Conservation (phyloP, 35 echinoderm and acorn worm genomes). For the Lytechinus pictus region DNA sequence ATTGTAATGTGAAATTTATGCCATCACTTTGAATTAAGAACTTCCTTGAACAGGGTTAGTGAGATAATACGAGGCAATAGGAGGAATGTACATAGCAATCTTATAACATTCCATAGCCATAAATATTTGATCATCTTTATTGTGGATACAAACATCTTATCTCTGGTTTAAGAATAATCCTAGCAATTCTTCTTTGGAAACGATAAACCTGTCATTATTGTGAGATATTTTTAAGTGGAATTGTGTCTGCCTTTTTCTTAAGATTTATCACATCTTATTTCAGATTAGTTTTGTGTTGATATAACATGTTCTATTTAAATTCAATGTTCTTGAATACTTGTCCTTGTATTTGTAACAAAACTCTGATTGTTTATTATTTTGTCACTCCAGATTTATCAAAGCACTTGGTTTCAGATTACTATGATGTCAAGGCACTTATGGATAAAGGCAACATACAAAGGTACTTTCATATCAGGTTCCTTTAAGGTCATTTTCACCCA, state of each 20-base stretch:
- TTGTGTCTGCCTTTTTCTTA: not conserved
- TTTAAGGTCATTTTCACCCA: not conserved
- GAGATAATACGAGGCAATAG: too few species aligned
- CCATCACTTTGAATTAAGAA: too few species aligned
- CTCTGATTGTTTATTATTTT: constrained; percentile 39
- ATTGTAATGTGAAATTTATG: too few species aligned
- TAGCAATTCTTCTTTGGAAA: too few species aligned
- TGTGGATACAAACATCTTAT: too few species aligned
- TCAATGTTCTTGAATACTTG: not conserved
- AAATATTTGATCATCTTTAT: too few species aligned
- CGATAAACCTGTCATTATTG: not conserved
- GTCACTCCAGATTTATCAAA: constrained; percentile 80
- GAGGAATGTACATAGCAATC: too few species aligned
- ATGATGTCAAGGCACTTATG: constrained; percentile 90
- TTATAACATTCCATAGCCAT: too few species aligned
- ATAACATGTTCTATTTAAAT: not conserved
- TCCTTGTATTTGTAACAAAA: not conserved
- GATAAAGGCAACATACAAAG: constrained; percentile 85
- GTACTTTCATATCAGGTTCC: constrained; percentile 43
- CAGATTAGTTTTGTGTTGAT: not conserved
- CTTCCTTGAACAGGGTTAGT: too few species aligned
- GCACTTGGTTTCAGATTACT: constrained; percentile 92
- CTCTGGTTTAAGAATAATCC: too few species aligned
- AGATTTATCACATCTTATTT: not conserved
- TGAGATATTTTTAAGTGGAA: not conserved